Evolutionary conservation across 2,888 invertebrate genomes (phyloP), one percentile per base, ranked within the genome.

Genomic region (Drosophila prostipennis): DNA sequence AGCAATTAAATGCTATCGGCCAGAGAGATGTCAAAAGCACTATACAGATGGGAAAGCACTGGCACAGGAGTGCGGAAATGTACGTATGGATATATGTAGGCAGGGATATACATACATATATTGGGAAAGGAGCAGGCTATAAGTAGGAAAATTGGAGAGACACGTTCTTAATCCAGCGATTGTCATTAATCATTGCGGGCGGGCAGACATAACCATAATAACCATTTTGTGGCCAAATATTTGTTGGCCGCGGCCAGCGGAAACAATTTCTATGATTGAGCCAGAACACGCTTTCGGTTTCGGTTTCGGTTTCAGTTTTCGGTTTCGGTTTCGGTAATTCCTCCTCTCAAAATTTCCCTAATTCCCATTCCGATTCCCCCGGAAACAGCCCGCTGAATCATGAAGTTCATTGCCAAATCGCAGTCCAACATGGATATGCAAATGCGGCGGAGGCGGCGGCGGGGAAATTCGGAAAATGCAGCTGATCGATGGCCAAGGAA

Each of bases 1-100:
- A 42, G 83, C 88, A 84, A 84, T 84, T 84, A 84, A 80, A 88
- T 83, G 72, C 79, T 88, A 84, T 84, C 87, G 79, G 78, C 32
- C 68, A 65, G 68, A 70, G 87, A 72, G 81, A 78, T 72, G 77
- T 76, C 79, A 72, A 70, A 52, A 53, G 61, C 45, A 14, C n/a
- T n/a, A n/a, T n/a, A n/a, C n/a, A n/a, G n/a, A n/a, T n/a, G n/a
- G n/a, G n/a, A n/a, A n/a, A n/a, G n/a, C n/a, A n/a, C n/a, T n/a
- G n/a, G n/a, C n/a, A n/a, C n/a, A n/a, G n/a, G n/a, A n/a, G n/a
- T n/a, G 19, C 19, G 19, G 57, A 57, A 16, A 49, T 49, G 40
- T 13, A 39, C 11, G 26, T 13, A 56, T 45, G 26, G n/a, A 56
- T 45, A 52, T 45, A 37, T 10, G 13, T 16, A 10, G 0, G 26